These are phyloP conservation scores for Drosophila parvula DNA, from an alignment of 1,140 invertebrate genomes.

Conservation along the genomic window DNA sequence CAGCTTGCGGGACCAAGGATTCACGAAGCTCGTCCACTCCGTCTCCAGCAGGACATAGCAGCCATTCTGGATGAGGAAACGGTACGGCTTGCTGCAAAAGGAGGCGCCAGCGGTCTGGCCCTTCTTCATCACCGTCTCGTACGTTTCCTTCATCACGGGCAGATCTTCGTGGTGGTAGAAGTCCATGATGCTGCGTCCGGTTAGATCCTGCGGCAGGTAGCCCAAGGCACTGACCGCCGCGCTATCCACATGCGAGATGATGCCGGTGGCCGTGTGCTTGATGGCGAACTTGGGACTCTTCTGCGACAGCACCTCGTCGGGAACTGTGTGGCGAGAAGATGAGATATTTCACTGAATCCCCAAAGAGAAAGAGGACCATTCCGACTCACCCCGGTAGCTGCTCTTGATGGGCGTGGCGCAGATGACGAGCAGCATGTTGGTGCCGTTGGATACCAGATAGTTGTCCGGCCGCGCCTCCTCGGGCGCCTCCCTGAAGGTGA, in stretches of 20 bases:
- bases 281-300: constrained; percentile 89
- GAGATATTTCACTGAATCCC: background rate
- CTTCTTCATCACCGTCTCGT: constrained; percentile 90
- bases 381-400: constrained; percentile 89
- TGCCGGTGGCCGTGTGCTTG: constrained; percentile 90
- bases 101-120: constrained; percentile 86
- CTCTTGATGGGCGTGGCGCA: constrained; percentile 89
- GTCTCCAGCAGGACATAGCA: constrained; percentile 93
- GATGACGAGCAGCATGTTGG: constrained; percentile 88
- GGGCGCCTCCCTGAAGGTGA: constrained; percentile 88
- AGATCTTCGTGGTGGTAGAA: constrained; percentile 96
- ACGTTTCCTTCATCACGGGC: constrained; percentile 90
- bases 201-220: constrained; percentile 94
- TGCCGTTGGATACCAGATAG: constrained; percentile 67
- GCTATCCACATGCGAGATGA: constrained; percentile 90
- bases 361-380: fast-evolving
- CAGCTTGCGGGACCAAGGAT: constrained; percentile 95
- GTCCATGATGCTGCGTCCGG: constrained; percentile 92
- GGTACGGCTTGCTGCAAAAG: constrained; percentile 90
- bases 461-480: constrained; percentile 83
- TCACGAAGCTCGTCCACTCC: constrained; percentile 96
- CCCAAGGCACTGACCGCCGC: constrained; percentile 93
- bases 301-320: constrained; percentile 86
- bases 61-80: constrained; percentile 92
- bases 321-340: constrained; percentile 83